Evolutionary conservation across 1,140 invertebrate genomes (phyloP).

Genomic region (Heliconius himera): DNA sequence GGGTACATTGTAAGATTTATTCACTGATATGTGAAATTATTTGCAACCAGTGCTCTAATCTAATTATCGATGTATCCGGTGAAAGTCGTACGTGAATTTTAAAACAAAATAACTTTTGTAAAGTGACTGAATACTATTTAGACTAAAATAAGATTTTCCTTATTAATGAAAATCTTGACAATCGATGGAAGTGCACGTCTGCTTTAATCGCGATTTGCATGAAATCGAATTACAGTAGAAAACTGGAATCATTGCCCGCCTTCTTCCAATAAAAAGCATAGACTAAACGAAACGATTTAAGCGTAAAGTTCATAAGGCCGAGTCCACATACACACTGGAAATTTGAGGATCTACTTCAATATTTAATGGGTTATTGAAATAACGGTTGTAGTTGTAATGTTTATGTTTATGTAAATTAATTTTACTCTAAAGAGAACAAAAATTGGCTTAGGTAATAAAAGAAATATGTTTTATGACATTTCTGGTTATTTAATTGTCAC

Average conservation of each 20-base stretch:
- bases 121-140: slow-evolving; percentile 44
- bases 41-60: slow-evolving; percentile 68
- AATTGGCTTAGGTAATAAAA: background rate
- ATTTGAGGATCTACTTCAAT: background rate
- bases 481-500: background rate
- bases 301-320: slow-evolving; percentile 20
- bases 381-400: background rate
- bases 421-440: no score
- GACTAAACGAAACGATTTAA: slow-evolving; percentile 49
- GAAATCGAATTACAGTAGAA: slow-evolving; percentile 51
- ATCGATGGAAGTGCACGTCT: slow-evolving; percentile 58
- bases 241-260: slow-evolving; percentile 42
- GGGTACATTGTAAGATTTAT: slow-evolving; percentile 69
- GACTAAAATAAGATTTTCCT: slow-evolving; percentile 44
- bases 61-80: slow-evolving; percentile 77
- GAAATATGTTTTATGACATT: background rate
- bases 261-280: slow-evolving; percentile 59
- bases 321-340: slow-evolving; percentile 15
- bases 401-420: no score
- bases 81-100: slow-evolving; percentile 67
- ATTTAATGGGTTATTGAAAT: background rate
- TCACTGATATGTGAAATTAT: slow-evolving; percentile 62
- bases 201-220: slow-evolving; percentile 62
- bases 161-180: slow-evolving; percentile 53
- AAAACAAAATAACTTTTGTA: slow-evolving; percentile 32